These are phyloP conservation scores for Carollia perspicillata DNA, from an alignment of 2,113 vertebrate genomes.

Conservation along the genomic window DNA sequence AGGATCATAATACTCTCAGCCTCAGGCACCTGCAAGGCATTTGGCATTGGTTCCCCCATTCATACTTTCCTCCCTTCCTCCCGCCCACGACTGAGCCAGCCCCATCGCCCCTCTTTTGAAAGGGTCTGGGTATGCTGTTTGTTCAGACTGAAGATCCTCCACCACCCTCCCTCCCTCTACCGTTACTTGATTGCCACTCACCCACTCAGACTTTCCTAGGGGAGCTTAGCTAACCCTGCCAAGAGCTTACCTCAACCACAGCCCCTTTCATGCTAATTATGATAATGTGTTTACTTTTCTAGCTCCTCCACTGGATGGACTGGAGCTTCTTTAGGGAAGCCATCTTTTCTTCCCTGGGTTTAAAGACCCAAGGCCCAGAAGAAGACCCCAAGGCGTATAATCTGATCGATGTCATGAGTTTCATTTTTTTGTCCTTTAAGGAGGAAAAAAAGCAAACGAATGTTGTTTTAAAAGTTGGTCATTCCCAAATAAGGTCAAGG, in stretches of 20 bases:
- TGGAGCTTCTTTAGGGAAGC: not conserved
- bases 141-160: not conserved
- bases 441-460: not conserved
- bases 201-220: not conserved
- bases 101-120: not conserved
- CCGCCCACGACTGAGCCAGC: not conserved
- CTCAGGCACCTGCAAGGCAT: not conserved
- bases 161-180: not conserved
- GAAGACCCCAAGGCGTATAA: not conserved
- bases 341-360: not conserved
- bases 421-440: not conserved
- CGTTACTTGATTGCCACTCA: not conserved
- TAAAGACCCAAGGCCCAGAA: not conserved
- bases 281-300: conserved; percentile 37
- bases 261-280: not conserved
- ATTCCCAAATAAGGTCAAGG: not conserved
- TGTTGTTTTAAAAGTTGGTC: not conserved
- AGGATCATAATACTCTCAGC: not conserved
- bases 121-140: not conserved
- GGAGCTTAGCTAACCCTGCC: not conserved
- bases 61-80: not conserved
- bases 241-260: conserved; percentile 8
- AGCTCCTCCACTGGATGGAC: not conserved
- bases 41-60: not conserved
- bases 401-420: not conserved